Base-by-base conservation (phyloP, 1,140 invertebrate species). In the Homalodisca vitripennis region DNA sequence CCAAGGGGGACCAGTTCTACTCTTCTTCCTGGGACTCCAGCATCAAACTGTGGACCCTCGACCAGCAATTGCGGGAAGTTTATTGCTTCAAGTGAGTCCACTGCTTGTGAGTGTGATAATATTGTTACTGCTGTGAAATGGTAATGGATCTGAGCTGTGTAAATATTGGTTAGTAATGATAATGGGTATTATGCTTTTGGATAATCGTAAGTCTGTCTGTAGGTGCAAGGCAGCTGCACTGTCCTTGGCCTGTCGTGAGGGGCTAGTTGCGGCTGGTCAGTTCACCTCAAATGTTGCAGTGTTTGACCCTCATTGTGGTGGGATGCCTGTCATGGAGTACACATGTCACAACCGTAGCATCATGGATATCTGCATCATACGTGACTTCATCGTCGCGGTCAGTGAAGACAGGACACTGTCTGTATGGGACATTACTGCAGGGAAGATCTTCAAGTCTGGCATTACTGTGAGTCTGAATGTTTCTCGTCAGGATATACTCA, bases 351-450 rank as follows among this genome's bases (percentile, higher is more conserved):
- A 31, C 20, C 63, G 41, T 22, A 27, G 32, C 22, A 66, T 66
- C 22, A 66, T 66, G 63, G 63, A 32, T 13, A 17, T 47, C 6
- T 22, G n/a, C 1, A 14, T 66, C 24, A 13, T 41, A n/a, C 32
- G 63, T 20, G 66, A 70, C 31, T 70, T 31, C 24, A n/a, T 70
- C 29, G 51, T 70, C 12, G 47, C 60, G 34, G 64, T 32, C 12
- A 70, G 69, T 57, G 69, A 70, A 57, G 69, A 70, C 31, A 32
- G 32, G 17, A 66, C 69, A 22, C 32, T 70, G 3, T 64, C 69
- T 41, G 64, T 70, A 6, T 66, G 46, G 27, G 69, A 70, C 34
- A 2, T 70, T 14, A 63, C 29, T 14, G 57, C 69, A 3, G 46
- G 63, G 1, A 53, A 48, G 14, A 24, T 55, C 2, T 67, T 48